A percentile compares a stretch with the other conserved stretches of the same genome.
phyloP scores from a whole-genome alignment of 2,113 vertebrate species.

The Gadus macrocephalus region DNA sequence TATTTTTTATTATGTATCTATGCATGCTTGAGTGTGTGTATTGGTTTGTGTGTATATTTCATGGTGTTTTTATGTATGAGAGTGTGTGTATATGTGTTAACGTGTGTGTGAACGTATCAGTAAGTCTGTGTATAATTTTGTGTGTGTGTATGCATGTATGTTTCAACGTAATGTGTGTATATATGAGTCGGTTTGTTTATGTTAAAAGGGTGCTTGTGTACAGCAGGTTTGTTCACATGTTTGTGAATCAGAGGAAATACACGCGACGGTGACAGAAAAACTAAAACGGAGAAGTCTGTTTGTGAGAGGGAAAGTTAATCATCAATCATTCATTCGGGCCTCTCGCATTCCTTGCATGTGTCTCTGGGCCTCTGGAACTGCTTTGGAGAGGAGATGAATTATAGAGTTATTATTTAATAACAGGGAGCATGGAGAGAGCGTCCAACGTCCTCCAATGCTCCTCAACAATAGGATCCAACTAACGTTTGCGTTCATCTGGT shows the following conservation, averaged over 20 bases:
- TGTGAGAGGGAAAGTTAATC: no score
- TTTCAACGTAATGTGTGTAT: background rate
- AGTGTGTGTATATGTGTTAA: constrained; percentile 22
- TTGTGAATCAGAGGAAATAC: no score
- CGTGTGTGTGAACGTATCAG: background rate
- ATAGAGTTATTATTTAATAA: constrained; percentile 38
- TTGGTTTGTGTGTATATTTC: constrained; percentile 7
- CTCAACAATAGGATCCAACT: background rate
- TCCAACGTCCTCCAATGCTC: background rate
- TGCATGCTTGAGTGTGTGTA: constrained; percentile 35
- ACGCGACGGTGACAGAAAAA: no score
- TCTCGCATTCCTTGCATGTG: constrained; percentile 20
- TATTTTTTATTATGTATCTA: background rate
- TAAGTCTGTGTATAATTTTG: no score
- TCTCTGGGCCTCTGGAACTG: no score
- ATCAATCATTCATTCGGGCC: constrained; percentile 46
- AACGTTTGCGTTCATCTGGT: background rate
- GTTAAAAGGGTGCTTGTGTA: constrained; percentile 53
- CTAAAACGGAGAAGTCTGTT: no score
- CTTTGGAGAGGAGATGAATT: constrained; percentile 31
- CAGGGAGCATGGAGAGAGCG: background rate
- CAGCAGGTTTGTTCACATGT: constrained; percentile 7
- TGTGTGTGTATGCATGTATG: no score
- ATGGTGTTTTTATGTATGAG: background rate
- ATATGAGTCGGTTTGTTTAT: no score